Conservation (phyloP, 1,140 invertebrate genomes). For the Semibalanus balanoides region DNA sequence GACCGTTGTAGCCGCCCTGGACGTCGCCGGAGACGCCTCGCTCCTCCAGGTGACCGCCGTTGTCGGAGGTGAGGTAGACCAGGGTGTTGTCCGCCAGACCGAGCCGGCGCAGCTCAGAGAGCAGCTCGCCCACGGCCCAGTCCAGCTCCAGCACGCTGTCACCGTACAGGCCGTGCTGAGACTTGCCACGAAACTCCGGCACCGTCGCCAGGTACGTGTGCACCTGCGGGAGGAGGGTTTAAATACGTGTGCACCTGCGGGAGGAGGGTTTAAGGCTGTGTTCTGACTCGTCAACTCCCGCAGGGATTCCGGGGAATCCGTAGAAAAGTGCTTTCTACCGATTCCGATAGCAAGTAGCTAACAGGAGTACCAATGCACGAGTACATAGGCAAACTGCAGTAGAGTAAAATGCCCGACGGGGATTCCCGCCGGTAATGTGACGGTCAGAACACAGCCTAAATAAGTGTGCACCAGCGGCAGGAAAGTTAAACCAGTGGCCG, state of each 20-base stretch:
- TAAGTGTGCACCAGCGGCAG: constrained; percentile 13
- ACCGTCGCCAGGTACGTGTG: constrained; percentile 13
- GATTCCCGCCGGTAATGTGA: too few relatives aligned
- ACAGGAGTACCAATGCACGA: too few relatives aligned
- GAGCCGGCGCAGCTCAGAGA: constrained; percentile 8
- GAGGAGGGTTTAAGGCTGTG: too few relatives aligned
- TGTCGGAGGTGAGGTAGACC: constrained; percentile 21
- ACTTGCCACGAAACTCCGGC: constrained; percentile 8
- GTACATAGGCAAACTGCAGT: too few relatives aligned
- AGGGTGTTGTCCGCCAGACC: constrained; percentile 17
- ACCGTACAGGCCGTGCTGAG: constrained; percentile 11
- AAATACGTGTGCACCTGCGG: constrained; percentile 14
- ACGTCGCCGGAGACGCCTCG: background rate
- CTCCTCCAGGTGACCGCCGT: constrained; percentile 10
- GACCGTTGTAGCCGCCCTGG: constrained; percentile 5
- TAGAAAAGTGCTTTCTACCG: too few relatives aligned
- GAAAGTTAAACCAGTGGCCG: too few relatives aligned
- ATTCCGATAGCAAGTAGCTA: too few relatives aligned
- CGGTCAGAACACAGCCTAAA: too few relatives aligned
- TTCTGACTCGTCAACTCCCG: too few relatives aligned
- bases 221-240: too few relatives aligned
- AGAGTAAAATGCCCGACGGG: too few relatives aligned
- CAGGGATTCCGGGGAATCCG: too few relatives aligned
- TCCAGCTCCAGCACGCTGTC: constrained; percentile 19
- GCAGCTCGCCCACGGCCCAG: constrained; percentile 13